phyloP scores from a whole-genome alignment of 2,113 vertebrate species.

The Brachypteracias leptosomus region DNA sequence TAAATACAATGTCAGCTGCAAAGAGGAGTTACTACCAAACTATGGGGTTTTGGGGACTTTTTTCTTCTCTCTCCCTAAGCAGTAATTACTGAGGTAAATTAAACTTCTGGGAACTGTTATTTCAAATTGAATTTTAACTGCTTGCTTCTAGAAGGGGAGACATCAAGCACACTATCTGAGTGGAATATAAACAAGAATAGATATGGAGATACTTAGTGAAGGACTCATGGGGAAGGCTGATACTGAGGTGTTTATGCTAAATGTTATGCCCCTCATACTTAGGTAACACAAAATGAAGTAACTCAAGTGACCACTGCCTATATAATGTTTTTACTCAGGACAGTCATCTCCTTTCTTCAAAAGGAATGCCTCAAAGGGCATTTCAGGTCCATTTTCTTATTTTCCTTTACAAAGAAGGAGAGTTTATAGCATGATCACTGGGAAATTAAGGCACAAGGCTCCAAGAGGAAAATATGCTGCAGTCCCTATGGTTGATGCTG shows the following conservation, averaged over 20 bases:
- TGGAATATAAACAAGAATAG: neutral
- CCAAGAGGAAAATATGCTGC: neutral
- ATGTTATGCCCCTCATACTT: neutral
- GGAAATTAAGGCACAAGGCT: neutral
- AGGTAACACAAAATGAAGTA: neutral
- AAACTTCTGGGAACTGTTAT: conserved; percentile 21
- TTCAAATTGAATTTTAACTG: conserved; percentile 38
- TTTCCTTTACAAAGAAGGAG: neutral
- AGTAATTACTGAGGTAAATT: conserved; percentile 41
- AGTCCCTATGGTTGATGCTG: neutral
- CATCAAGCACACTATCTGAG: neutral
- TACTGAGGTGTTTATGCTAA: neutral
- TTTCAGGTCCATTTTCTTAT: neutral
- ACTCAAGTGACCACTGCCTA: neutral
- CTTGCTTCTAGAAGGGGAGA: neutral
- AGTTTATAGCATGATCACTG: neutral
- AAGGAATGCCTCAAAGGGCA: neutral
- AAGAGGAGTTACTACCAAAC: neutral
- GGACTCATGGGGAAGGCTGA: neutral
- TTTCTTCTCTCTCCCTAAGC: neutral
- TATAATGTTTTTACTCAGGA: neutral
- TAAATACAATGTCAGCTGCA: conserved; percentile 16
- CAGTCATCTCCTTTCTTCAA: neutral
- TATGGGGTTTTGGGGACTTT: neutral
- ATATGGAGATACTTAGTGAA: neutral